Evolutionary conservation across 2,797 vertebrate species (phyloP).

Genomic region (Cacajao melanocephalus): DNA sequence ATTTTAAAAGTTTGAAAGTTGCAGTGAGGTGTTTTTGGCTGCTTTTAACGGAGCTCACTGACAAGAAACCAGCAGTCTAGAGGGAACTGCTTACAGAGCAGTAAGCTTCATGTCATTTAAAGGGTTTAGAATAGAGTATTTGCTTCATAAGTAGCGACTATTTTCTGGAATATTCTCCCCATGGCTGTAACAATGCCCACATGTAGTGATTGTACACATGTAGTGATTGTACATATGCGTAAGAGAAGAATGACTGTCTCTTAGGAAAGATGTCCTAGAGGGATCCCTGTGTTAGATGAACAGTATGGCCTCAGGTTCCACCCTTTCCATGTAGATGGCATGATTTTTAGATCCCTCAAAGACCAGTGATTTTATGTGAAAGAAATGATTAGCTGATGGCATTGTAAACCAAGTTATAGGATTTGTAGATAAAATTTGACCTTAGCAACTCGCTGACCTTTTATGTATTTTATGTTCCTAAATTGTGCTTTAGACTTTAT

Average conservation of each 20-base stretch:
- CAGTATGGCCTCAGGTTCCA: fast-evolving
- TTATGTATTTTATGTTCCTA: neutral
- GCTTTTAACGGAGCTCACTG: neutral
- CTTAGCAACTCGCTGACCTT: neutral
- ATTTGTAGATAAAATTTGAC: neutral
- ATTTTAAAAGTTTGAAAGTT: neutral
- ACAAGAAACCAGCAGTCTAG: neutral
- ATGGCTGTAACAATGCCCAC: neutral
- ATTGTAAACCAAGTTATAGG: neutral
- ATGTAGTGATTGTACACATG: fast-evolving
- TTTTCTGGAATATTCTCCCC: neutral
- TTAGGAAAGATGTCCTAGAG: neutral
- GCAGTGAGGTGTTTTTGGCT: neutral
- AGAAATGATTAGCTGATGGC: neutral
- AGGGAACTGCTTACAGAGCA: too few species aligned
- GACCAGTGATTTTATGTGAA: neutral
- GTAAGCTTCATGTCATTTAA: fast-evolving
- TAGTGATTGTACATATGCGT: fast-evolving
- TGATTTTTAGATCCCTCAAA: neutral
- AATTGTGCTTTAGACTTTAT: neutral
- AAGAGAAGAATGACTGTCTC: neutral
- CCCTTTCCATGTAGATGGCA: neutral
- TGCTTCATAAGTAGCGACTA: neutral
- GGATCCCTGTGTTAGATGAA: neutral
- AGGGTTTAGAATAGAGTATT: neutral